Evolutionary conservation across 2,888 invertebrate genomes (phyloP).

Genomic region (Pomacea canaliculata): DNA sequence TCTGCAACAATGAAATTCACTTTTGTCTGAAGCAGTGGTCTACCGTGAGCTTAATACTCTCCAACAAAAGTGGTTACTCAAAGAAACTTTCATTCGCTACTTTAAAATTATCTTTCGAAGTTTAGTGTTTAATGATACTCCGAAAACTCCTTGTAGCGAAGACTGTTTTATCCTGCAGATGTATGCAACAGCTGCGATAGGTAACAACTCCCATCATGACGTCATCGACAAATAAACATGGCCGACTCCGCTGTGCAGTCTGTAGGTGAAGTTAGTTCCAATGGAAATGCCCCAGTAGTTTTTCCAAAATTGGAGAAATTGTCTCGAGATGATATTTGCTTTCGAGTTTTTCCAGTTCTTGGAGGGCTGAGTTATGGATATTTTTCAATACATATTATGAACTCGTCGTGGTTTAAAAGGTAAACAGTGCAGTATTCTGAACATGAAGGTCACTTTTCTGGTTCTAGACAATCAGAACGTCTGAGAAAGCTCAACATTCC

Average conservation of each 20-base stretch:
- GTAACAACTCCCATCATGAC: too few relatives aligned
- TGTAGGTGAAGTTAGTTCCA: background rate
- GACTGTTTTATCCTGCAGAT: too few relatives aligned
- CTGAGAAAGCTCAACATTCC: too few relatives aligned
- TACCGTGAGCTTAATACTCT: conserved; percentile 23
- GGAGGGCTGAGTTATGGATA: conserved; percentile 54
- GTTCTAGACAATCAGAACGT: too few relatives aligned
- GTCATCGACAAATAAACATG: conserved; percentile 12
- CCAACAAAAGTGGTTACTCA: background rate
- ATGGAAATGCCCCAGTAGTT: background rate
- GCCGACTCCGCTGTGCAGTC: conserved; percentile 11
- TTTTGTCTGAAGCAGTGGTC: conserved; percentile 12
- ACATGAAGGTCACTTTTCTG: too few relatives aligned
- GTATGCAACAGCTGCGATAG: too few relatives aligned
- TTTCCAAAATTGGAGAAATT: conserved; percentile 23
- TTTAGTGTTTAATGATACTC: too few relatives aligned
- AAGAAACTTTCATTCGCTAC: too few relatives aligned
- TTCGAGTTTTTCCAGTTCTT: conserved; percentile 45
- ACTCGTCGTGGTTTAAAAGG: conserved; percentile 51
- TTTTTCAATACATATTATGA: conserved; percentile 57
- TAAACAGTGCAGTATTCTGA: conserved; percentile 24
- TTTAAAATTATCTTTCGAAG: too few relatives aligned
- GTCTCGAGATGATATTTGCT: conserved; percentile 33
- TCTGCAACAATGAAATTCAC: too few relatives aligned
- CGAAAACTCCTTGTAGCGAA: too few relatives aligned